Percentiles rank a stretch among this genome's conserved stretches.
Conservation (phyloP, 2,888 invertebrate genomes). For the Notocelia uddmanniana region DNA sequence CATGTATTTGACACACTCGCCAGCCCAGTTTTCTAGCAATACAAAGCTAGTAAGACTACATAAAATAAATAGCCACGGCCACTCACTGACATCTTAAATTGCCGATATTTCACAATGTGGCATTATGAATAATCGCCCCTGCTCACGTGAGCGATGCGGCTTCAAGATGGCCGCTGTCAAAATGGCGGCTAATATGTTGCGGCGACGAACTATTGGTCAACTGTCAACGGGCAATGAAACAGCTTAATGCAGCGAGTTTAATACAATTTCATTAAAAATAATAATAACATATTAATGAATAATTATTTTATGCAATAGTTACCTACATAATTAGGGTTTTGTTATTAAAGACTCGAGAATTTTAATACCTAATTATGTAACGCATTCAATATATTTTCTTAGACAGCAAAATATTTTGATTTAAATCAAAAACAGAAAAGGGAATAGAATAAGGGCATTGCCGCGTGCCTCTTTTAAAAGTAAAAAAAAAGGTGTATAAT, state of each 20-base stretch:
- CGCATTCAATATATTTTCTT: too few relatives aligned
- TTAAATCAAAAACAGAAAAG: too few relatives aligned
- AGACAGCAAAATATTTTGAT: too few relatives aligned
- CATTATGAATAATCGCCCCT: slow-evolving; percentile 11
- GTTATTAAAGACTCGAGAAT: too few relatives aligned
- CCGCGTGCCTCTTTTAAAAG: too few relatives aligned
- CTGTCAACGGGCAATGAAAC: slow-evolving; percentile 41
- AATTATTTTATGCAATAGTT: too few relatives aligned
- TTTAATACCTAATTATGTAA: too few relatives aligned
- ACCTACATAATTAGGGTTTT: too few relatives aligned
- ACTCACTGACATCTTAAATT: background rate
- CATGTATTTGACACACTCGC: too few relatives aligned
- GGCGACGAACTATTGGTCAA: slow-evolving; percentile 50
- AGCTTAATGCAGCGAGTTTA: slow-evolving; percentile 14
- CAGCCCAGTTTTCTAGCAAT: background rate
- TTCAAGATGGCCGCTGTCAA: slow-evolving; percentile 50
- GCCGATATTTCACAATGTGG: slow-evolving; percentile 24
- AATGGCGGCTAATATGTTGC: slow-evolving; percentile 50
- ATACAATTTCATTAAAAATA: background rate
- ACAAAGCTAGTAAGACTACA: background rate
- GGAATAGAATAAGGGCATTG: too few relatives aligned
- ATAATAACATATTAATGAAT: background rate
- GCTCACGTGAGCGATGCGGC: slow-evolving; percentile 47
- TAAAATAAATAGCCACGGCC: background rate
- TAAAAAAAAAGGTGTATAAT: too few relatives aligned